phyloP scores from a whole-genome alignment of 2,888 invertebrate genomes.

The Sclerodermus sp. region DNA sequence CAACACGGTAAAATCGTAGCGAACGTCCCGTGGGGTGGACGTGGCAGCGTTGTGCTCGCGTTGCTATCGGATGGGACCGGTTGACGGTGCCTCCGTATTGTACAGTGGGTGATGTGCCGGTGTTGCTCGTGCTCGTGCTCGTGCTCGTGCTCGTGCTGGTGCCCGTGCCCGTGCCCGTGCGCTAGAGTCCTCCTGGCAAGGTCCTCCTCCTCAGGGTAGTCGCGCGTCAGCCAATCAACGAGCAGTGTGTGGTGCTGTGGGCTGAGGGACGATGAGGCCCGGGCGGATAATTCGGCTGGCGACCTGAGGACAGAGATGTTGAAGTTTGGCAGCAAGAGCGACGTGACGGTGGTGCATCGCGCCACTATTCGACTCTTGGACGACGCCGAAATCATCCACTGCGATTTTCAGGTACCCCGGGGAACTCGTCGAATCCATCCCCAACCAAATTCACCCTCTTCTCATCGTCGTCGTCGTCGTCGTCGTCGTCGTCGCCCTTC shows the following conservation, averaged over 20 bases:
- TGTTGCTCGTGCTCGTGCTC: conserved; percentile 25
- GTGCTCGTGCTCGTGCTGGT: conserved; percentile 21
- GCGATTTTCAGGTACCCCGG: conserved; percentile 82
- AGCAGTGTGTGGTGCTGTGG: conserved; percentile 54
- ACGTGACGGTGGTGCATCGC: conserved; percentile 58
- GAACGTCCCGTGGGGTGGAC: neutral
- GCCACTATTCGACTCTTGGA: conserved; percentile 82
- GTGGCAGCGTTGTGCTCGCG: conserved; percentile 26
- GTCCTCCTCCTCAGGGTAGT: neutral
- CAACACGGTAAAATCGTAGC: neutral
- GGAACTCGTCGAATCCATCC: too few species aligned
- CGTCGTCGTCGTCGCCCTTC: too few species aligned
- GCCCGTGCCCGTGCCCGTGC: too few species aligned
- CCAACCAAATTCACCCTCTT: too few species aligned
- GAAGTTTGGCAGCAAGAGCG: conserved; percentile 60
- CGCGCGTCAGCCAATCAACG: conserved; percentile 23
- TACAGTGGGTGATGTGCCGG: conserved; percentile 29
- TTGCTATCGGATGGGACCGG: conserved; percentile 25
- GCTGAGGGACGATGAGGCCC: conserved; percentile 50
- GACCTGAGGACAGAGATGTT: conserved; percentile 58
- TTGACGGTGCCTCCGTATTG: conserved; percentile 30
- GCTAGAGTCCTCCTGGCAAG: too few species aligned
- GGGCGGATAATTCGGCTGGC: conserved; percentile 51
- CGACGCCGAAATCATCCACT: conserved; percentile 88
- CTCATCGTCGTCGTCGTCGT: too few species aligned